Percentiles rank a stretch among this genome's conserved stretches.
Evolutionary conservation across 2,888 invertebrate species (phyloP).

Genomic region (Branchellion lobata): DNA sequence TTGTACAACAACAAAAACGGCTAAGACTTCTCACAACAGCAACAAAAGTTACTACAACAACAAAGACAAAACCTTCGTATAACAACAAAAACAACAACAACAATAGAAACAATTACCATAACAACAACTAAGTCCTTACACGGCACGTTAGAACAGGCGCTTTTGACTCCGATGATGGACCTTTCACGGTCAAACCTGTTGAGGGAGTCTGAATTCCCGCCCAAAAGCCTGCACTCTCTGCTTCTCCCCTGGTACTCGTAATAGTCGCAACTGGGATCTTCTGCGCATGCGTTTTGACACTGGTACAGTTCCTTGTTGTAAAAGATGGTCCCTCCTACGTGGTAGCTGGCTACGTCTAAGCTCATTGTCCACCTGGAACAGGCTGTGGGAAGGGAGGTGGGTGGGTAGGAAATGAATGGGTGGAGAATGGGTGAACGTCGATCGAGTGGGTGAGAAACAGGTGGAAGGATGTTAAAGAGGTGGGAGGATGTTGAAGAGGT

Average conservation of each 20-base stretch:
- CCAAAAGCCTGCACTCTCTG: not conserved
- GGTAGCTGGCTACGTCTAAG: not conserved
- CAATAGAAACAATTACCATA: no score
- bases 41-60: no score
- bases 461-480: no score
- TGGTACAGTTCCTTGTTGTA: not conserved
- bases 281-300: not conserved
- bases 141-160: not conserved
- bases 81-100: no score
- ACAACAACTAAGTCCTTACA: not conserved
- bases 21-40: no score
- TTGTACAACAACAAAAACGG: no score
- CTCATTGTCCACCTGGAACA: not conserved
- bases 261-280: not conserved
- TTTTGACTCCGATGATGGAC: no score
- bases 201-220: not conserved
- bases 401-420: no score
- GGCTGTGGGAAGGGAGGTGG: not conserved
- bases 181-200: not conserved
- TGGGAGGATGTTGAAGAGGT: no score
- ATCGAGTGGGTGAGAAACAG: no score
- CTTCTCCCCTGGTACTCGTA: not conserved
- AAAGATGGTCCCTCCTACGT: not conserved
- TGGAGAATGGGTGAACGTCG: no score
- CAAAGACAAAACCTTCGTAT: no score